Conservation (phyloP, 2,888 invertebrate species). For the Pyrrhia umbra region DNA sequence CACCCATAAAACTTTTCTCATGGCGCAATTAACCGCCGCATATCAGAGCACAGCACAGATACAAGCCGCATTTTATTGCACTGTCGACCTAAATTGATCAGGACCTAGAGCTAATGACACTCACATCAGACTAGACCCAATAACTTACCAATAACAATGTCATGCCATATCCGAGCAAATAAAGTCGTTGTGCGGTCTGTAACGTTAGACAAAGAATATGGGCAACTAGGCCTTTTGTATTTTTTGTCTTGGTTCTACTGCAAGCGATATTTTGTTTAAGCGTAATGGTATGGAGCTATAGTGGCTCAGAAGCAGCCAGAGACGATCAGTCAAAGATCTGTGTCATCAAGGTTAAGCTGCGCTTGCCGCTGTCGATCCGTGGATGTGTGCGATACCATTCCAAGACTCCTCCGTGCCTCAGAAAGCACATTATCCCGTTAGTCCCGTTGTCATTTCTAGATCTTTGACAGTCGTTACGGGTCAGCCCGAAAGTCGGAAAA, state of each 20-base stretch:
- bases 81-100: slow-evolving; percentile 11
- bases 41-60: neutral
- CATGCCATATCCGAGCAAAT: slow-evolving; percentile 8
- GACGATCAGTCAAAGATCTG: too few relatives aligned
- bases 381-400: too few relatives aligned
- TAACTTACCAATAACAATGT: slow-evolving; percentile 29
- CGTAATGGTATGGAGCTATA: too few relatives aligned
- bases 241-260: slow-evolving; percentile 3
- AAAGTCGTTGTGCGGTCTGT: slow-evolving; percentile 2
- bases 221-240: slow-evolving; percentile 11
- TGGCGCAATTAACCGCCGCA: neutral
- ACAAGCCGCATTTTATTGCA: slow-evolving; percentile 9
- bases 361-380: too few relatives aligned
- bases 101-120: slow-evolving; percentile 10
- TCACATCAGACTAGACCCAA: slow-evolving; percentile 10
- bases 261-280: neutral
- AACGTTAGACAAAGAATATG: slow-evolving; percentile 8
- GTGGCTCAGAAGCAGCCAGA: too few relatives aligned
- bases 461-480: too few relatives aligned
- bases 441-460: too few relatives aligned
- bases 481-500: too few relatives aligned
- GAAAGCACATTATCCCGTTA: too few relatives aligned
- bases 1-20: slow-evolving; percentile 4
- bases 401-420: too few relatives aligned
- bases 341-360: too few relatives aligned